Base-by-base conservation (phyloP, 2,797 vertebrate genomes). In the Centroberyx gerrardi region DNA sequence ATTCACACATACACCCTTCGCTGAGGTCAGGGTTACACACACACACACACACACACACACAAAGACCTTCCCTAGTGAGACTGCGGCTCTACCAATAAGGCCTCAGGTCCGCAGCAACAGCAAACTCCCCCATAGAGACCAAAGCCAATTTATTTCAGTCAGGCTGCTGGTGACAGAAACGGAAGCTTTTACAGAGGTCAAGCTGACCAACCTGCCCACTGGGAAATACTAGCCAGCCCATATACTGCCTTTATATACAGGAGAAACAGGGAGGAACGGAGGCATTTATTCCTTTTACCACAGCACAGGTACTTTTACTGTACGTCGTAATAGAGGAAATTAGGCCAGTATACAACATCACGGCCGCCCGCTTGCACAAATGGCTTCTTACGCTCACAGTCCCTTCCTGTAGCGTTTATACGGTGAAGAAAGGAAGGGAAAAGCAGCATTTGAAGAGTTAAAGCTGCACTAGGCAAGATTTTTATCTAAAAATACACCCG, bases 121-220 rank as follows among this genome's bases (percentile, higher is more conserved):
- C 83, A 86, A 78, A 90, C 80, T 81, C 77, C 83, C 77, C 92
- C 88, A 75, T 76, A 40, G 93, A 94, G 92, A 93, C 92, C 85
- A 63, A 83, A 94, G 90, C 90, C 93, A 94, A 94, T 94, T 94
- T 94, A 93, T 94, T 94, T 90, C 82, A 76, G 84, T 92, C 85
- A 79, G 83, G 81, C 87, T 88, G 82, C 84, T 78, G 90, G 91
- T 90, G 90, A 94, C 90, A 92, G 90, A 86, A 91, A 86, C 78
- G 90, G 90, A 93, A 91, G 88, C 89, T 90, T 89, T 92, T 83
- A 87, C 90, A 88, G 90, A 90, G 89, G 93, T 94, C 90, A 89
- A 74, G 79, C 85, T 92, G 87, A 88, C 88, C 89, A 90, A 91
- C 75, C 74, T 62, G 80, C 82, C 91, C 85, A 1, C 68, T 69